These are phyloP conservation scores for Eledone cirrhosa DNA, from an alignment of 2,888 invertebrate genomes.

Conservation along the genomic window DNA sequence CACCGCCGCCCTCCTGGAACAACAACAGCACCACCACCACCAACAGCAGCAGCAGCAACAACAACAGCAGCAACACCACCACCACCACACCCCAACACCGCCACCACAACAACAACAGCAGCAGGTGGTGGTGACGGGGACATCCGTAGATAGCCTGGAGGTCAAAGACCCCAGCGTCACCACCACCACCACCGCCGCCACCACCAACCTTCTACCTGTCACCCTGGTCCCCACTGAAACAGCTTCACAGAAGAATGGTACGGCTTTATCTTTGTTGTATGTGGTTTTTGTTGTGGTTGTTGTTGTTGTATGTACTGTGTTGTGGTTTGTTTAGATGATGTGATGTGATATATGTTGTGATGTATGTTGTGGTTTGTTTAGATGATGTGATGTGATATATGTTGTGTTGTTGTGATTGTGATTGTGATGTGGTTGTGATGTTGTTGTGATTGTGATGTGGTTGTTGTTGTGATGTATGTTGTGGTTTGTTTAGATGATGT, in stretches of 20 bases:
- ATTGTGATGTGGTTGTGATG: too few relatives aligned
- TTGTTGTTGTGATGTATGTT: too few relatives aligned
- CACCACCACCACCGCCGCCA: neutral
- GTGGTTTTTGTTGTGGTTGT: too few relatives aligned
- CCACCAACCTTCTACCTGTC: conserved; percentile 15
- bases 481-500: too few relatives aligned
- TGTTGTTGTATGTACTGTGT: too few relatives aligned
- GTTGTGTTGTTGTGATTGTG: too few relatives aligned
- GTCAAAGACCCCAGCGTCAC: too few relatives aligned
- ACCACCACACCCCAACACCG: conserved; percentile 40
- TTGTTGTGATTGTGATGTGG: too few relatives aligned
- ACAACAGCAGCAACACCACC: conserved; percentile 29
- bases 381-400: too few relatives aligned
- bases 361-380: too few relatives aligned
- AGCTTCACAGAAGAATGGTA: conserved; percentile 8
- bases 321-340: too few relatives aligned
- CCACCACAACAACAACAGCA: conserved; percentile 43
- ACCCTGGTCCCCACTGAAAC: conserved; percentile 11
- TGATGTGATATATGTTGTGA: too few relatives aligned
- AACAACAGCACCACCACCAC: conserved; percentile 34
- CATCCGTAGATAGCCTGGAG: neutral
- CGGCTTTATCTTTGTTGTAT: neutral
- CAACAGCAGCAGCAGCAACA: conserved; percentile 37
- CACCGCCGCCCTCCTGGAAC: neutral
- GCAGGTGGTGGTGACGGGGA: conserved; percentile 26